Percentiles rank a stretch among this genome's conserved stretches.
phyloP scores from a whole-genome alignment of 2,113 vertebrate species.

The Centrocercus urophasianus region DNA sequence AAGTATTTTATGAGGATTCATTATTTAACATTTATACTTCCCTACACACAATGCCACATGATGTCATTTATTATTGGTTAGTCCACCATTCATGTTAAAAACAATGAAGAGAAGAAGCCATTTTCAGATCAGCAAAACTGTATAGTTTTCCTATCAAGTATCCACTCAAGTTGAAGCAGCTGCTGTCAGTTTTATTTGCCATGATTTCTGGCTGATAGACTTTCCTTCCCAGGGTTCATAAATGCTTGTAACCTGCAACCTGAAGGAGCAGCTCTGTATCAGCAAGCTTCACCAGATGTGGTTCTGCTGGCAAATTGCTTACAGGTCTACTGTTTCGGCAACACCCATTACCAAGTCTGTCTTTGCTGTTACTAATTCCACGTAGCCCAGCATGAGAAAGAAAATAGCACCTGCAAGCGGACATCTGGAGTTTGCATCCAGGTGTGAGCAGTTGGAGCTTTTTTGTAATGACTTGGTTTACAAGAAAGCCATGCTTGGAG shows the following conservation, averaged over 20 bases:
- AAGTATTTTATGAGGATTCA: not conserved
- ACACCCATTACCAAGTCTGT: not conserved
- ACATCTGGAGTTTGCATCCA: constrained; percentile 7
- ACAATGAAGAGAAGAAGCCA: not conserved
- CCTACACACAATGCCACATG: not conserved
- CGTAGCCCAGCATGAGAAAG: not conserved
- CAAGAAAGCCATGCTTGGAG: not conserved
- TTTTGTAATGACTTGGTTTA: not conserved
- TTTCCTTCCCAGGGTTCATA: not conserved
- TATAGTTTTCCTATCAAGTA: not conserved
- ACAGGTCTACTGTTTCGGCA: not conserved
- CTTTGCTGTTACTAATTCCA: not conserved
- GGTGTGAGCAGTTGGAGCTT: constrained; percentile 3
- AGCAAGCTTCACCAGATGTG: not conserved
- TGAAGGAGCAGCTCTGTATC: not conserved
- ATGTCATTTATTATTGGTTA: constrained; percentile 1
- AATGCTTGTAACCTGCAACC: not conserved
- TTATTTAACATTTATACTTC: constrained; percentile 7
- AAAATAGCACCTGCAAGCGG: not conserved
- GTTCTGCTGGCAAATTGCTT: not conserved
- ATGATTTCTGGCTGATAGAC: not conserved
- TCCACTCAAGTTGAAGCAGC: not conserved
- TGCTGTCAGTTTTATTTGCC: not conserved
- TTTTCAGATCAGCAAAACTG: not conserved
- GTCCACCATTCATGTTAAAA: not conserved